Conservation (phyloP, 2,888 invertebrate genomes). For the Dryadula phaetusa region DNA sequence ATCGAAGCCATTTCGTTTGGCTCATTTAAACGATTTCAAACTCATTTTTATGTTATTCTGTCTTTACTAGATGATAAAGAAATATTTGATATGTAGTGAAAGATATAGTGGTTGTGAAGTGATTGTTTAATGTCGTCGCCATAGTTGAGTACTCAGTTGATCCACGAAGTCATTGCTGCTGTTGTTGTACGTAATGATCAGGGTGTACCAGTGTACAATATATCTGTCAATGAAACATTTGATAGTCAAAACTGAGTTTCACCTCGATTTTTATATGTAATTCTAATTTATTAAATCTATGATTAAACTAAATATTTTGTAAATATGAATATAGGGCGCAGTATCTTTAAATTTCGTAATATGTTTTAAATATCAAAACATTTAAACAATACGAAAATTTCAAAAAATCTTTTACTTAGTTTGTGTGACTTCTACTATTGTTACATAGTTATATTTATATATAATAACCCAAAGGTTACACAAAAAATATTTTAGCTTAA, state of each 20-base stretch:
- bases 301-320: conserved; percentile 3
- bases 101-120: conserved; percentile 53
- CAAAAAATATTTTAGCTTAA: too few species aligned
- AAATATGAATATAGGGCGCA: conserved; percentile 1
- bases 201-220: conserved; percentile 60
- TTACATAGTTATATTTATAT: neutral
- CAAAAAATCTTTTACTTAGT: neutral
- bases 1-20: conserved; percentile 80
- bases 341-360: conserved; percentile 13
- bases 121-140: conserved; percentile 68
- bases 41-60: conserved; percentile 40
- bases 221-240: conserved; percentile 67
- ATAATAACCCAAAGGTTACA: too few species aligned
- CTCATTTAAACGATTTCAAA: conserved; percentile 62
- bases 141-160: conserved; percentile 72
- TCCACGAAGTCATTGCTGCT: conserved; percentile 72
- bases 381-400: neutral
- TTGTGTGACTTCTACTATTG: neutral
- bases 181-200: conserved; percentile 72
- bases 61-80: conserved; percentile 3
- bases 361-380: conserved; percentile 3
- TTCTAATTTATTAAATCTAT: conserved; percentile 7
- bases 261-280: conserved; percentile 17
- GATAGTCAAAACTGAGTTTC: conserved; percentile 47
- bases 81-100: conserved; percentile 43